A percentile compares a stretch with the other conserved stretches of the same genome.
Conservation (phyloP, 2,113 vertebrate species). For the Hyla sarda region DNA sequence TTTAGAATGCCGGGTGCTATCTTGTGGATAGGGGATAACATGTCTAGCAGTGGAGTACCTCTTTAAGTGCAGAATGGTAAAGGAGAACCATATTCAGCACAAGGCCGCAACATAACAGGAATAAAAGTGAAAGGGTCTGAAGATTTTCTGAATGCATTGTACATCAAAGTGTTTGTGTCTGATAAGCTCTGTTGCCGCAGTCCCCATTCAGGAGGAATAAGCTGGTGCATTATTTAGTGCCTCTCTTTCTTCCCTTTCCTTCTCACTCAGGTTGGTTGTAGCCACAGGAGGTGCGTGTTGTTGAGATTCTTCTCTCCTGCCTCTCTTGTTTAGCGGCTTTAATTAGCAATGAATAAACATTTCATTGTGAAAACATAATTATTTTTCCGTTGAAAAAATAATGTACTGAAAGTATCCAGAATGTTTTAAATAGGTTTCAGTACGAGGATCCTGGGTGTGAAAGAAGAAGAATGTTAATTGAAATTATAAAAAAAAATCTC, state of each 20-base stretch:
- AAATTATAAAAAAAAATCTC: background rate
- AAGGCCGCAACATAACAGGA: no score
- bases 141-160: constrained; percentile 55
- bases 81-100: no score
- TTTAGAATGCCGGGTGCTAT: no score
- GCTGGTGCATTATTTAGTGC: constrained; percentile 51
- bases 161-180: constrained; percentile 58
- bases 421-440: background rate
- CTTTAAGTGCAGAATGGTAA: no score
- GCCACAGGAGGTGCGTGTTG: constrained; percentile 45
- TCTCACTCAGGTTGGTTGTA: constrained; percentile 6
- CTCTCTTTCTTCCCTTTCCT: constrained; percentile 32
- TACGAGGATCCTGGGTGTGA: background rate
- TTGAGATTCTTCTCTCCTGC: background rate
- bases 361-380: constrained; percentile 36
- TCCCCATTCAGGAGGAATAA: constrained; percentile 49
- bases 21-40: no score
- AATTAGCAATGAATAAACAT: constrained; percentile 51
- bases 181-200: constrained; percentile 38
- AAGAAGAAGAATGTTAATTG: constrained; percentile 1
- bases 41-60: no score
- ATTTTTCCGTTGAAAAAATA: constrained; percentile 3
- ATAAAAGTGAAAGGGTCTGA: no score
- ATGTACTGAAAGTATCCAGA: background rate
- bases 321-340: constrained; percentile 14